Evolutionary conservation across 2,113 vertebrate genomes (phyloP).

Genomic region (Eulemur macaco): DNA sequence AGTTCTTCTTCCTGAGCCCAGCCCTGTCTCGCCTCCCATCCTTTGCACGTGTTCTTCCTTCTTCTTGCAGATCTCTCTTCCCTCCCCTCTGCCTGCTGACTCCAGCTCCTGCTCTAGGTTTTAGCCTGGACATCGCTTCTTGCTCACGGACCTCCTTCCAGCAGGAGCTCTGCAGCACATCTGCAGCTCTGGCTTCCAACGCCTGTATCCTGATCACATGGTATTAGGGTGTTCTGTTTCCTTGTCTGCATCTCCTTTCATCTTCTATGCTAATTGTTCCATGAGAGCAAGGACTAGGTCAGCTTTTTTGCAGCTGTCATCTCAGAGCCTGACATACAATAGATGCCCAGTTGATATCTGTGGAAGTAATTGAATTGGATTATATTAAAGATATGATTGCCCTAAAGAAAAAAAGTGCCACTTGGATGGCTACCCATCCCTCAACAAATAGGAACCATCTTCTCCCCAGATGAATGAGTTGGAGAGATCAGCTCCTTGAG

Average conservation of each 20-base stretch:
- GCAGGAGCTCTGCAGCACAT: background rate
- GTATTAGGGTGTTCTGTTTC: background rate
- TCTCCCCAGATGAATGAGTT: background rate
- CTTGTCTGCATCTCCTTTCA: background rate
- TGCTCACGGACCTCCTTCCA: background rate
- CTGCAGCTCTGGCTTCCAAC: background rate
- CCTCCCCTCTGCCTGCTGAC: background rate
- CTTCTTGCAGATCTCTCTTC: rapidly evolving
- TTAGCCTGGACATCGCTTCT: background rate
- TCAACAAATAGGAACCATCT: background rate
- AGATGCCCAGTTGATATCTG: background rate
- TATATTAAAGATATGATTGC: background rate
- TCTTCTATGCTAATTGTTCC: background rate
- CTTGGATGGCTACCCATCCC: background rate
- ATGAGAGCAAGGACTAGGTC: background rate
- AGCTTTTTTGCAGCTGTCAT: background rate
- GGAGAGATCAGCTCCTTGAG: background rate
- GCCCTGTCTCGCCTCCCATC: background rate
- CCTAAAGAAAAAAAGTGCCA: background rate
- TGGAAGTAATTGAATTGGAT: background rate
- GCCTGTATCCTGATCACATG: background rate
- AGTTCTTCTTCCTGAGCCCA: background rate
- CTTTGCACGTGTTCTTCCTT: background rate
- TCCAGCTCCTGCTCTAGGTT: background rate
- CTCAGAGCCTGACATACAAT: background rate